Evolutionary conservation across 2,797 vertebrate species (phyloP).

Genomic region (Emydoidea blandingii): DNA sequence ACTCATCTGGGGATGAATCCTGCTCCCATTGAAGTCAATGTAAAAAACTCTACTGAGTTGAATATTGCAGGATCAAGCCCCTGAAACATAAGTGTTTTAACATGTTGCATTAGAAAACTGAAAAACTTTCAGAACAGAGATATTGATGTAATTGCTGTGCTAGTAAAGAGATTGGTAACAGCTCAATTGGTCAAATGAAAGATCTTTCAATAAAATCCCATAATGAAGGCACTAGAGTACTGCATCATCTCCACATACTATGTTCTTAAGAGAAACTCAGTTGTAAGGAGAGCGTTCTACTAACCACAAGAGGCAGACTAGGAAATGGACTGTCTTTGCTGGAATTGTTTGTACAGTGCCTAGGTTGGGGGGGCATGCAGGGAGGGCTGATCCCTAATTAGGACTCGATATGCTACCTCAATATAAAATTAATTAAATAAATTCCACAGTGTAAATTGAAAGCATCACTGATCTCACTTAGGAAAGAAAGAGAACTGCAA

Average conservation of each 20-base stretch:
- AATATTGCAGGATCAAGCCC: not conserved
- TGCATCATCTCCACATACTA: not conserved
- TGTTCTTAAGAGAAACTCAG: not conserved
- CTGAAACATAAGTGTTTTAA: not conserved
- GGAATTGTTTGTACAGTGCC: not conserved
- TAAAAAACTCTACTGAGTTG: not conserved
- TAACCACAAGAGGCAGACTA: not conserved
- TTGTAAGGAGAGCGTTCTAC: not conserved
- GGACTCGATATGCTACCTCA: not conserved
- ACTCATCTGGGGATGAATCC: not conserved
- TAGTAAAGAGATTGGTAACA: not conserved
- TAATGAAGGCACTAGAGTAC: not conserved
- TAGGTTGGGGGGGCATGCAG: not conserved
- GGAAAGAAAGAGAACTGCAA: conserved; percentile 3
- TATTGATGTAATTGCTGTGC: not conserved
- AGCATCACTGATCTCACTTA: not conserved
- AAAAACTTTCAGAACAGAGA: not conserved
- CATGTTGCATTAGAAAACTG: not conserved
- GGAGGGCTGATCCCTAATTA: not conserved
- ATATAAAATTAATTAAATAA: not conserved
- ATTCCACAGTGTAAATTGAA: not conserved
- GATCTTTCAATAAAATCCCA: not conserved
- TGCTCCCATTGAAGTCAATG: not conserved
- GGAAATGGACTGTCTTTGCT: not conserved
- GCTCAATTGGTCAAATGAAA: not conserved